Base-by-base conservation (phyloP, 1,140 invertebrate genomes). In the Caerostris extrusa region DNA sequence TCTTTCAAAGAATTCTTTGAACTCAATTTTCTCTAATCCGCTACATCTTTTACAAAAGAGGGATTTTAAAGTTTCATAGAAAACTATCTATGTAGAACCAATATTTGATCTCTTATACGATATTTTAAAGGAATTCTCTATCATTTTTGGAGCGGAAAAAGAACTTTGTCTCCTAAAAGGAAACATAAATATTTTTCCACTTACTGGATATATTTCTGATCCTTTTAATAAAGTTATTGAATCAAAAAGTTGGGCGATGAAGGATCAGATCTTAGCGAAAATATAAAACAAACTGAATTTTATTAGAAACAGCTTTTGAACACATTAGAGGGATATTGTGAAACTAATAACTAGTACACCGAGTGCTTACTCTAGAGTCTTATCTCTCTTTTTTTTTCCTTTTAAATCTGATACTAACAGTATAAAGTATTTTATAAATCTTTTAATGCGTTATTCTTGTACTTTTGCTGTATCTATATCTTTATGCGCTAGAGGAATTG, bases 21-120 rank as follows among this genome's bases (percentile, higher is more conserved):
- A 77, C 71, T 77, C 71, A 77, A 53, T 77, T 77, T 77, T 77
- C 71, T 53, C 3, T 53, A 53, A 77, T 77, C 71, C 71, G 5
- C 3, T 12, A 77, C 10, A 53, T 50, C 7, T 34, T 53, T 7
- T 5, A 53, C 10, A 77, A 77, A 77, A 50, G 71, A 77, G 7
- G 34, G 71, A 12, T 50, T 77, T 77, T 77, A 77, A 77, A 77
- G 71, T 77, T 77, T 77, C 19, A 77, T 77, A 77, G 12, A 50
- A 50, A 77, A 34, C 34, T 53, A 77, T 77, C 34, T 50, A 50
- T 50, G 34, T 50, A 10, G 34, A 3, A 53, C 71, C 67, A 50
- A 77, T 53, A 77, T 77, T 77, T 77, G 50, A 53, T 77, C 71
- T 53, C 34, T 77, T 77, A 50, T 77, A 12, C 12, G 53, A 50